These are phyloP conservation scores for Galleria mellonella DNA, from an alignment of 1,140 invertebrate species.

Conservation along the genomic window DNA sequence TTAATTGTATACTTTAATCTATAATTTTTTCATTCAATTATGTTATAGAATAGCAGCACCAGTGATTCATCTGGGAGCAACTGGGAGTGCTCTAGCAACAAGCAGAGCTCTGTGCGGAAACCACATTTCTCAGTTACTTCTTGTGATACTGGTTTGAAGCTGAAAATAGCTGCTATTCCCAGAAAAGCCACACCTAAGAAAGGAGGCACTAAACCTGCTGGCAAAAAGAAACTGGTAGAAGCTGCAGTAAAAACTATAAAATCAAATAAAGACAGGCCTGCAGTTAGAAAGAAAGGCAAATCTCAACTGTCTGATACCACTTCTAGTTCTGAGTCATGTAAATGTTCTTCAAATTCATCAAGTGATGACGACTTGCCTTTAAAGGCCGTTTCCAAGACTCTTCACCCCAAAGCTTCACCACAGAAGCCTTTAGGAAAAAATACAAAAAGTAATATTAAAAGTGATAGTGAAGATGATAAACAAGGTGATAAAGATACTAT, in stretches of 20 bases:
- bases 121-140: conserved; percentile 65
- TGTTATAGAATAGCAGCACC: conserved; percentile 54
- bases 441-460: conserved; percentile 31
- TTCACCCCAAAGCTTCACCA: conserved; percentile 45
- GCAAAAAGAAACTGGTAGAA: conserved; percentile 47
- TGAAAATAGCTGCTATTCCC: conserved; percentile 63
- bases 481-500: conserved; percentile 37
- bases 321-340: conserved; percentile 59
- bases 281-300: conserved; percentile 32
- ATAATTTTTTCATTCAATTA: too few relatives aligned
- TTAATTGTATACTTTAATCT: too few relatives aligned
- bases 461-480: conserved; percentile 53
- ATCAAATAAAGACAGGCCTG: conserved; percentile 25
- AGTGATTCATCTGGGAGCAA: conserved; percentile 56
- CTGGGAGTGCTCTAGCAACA: conserved; percentile 52
- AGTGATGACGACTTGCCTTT: conserved; percentile 64
- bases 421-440: conserved; percentile 29
- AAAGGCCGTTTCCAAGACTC: conserved; percentile 51
- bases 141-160: conserved; percentile 58
- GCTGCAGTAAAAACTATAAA: conserved; percentile 13
- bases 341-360: conserved; percentile 61
- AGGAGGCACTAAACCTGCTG: conserved; percentile 32
- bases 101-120: conserved; percentile 40
- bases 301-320: conserved; percentile 44
- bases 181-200: conserved; percentile 45